phyloP scores from a whole-genome alignment of 2,888 invertebrate genomes.

The Oscheius sp. region DNA sequence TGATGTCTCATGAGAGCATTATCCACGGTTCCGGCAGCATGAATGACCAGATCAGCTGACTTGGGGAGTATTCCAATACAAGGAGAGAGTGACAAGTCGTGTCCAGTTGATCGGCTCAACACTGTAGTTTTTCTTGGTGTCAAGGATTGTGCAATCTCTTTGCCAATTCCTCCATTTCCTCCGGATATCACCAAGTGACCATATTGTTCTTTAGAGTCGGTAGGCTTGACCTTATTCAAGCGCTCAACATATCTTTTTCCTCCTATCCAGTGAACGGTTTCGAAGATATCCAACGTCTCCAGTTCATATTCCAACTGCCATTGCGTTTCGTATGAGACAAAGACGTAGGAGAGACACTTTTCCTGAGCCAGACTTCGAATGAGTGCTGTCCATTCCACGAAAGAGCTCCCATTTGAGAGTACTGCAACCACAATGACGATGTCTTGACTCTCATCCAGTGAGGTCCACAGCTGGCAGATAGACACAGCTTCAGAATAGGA shows the following conservation, averaged over 20 bases:
- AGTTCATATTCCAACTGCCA: constrained; percentile 47
- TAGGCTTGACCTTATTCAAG: not conserved
- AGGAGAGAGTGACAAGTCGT: constrained; percentile 4
- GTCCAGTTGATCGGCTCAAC: constrained; percentile 15
- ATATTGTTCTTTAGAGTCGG: not conserved
- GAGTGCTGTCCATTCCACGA: constrained; percentile 54
- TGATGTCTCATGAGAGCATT: constrained; percentile 50
- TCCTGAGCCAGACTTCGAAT: constrained; percentile 54
- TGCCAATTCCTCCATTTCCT: constrained; percentile 64
- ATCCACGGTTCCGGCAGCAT: constrained; percentile 63
- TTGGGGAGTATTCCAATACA: not conserved
- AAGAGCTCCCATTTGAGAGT: constrained; percentile 39
- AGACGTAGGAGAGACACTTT: constrained; percentile 39
- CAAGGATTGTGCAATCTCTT: constrained; percentile 42
- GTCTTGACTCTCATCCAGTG: constrained; percentile 19
- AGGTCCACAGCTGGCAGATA: constrained; percentile 44
- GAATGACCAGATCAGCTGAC: constrained; percentile 49
- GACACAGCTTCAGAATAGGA: constrained; percentile 9
- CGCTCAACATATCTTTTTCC: constrained; percentile 45
- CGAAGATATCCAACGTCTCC: constrained; percentile 23
- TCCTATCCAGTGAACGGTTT: constrained; percentile 49
- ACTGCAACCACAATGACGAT: constrained; percentile 41
- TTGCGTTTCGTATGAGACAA: constrained; percentile 45
- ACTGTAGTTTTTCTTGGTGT: constrained; percentile 25
- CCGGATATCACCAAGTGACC: constrained; percentile 55